Percentiles rank a stretch among this genome's conserved stretches.
Evolutionary conservation across 2,888 invertebrate genomes (phyloP).

Genomic region (Sarcophaga variegata): DNA sequence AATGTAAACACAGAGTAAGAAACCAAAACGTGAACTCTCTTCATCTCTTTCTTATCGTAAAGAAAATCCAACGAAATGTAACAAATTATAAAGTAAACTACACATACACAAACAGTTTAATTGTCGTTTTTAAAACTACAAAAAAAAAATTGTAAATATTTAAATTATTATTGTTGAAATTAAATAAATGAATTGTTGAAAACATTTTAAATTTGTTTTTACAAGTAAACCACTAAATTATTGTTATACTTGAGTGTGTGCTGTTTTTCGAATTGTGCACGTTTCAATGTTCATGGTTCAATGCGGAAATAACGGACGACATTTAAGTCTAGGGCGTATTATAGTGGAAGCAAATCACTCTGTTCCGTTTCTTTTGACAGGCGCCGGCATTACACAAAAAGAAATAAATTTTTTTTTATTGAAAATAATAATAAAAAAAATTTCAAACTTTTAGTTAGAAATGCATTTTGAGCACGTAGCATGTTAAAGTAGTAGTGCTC

Average conservation of each 20-base stretch:
- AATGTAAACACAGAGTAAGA: no score
- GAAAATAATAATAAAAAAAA: background rate
- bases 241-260: constrained; percentile 6
- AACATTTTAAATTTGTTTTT: constrained; percentile 30
- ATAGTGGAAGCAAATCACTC: constrained; percentile 18
- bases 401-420: background rate
- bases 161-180: background rate
- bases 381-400: background rate
- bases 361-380: background rate
- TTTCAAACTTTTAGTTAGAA: background rate
- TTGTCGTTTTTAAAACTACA: background rate
- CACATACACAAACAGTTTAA: background rate
- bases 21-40: no score
- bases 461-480: constrained; percentile 52
- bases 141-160: background rate
- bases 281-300: constrained; percentile 65
- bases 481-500: background rate
- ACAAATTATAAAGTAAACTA: constrained; percentile 12
- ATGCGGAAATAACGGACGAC: constrained; percentile 67
- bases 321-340: background rate
- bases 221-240: background rate
- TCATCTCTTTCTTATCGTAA: background rate
- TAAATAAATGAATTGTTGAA: constrained; percentile 26
- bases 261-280: constrained; percentile 59
- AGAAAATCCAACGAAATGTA: constrained; percentile 32